Base-by-base conservation (phyloP, 1,140 invertebrate genomes). In the Formica selysi region DNA sequence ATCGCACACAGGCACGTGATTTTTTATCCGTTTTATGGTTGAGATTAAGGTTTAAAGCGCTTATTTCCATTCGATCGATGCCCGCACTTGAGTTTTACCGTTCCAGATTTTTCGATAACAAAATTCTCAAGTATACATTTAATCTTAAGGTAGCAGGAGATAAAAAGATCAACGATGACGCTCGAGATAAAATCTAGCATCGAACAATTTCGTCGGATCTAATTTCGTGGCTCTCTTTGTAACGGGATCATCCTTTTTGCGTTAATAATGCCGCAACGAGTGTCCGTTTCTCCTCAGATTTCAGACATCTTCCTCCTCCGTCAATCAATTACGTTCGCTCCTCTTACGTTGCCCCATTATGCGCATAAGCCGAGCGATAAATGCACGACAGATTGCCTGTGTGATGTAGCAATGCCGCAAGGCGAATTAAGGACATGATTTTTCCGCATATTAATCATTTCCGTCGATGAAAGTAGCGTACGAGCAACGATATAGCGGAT, bases 381-480 rank as follows among this genome's bases (percentile, higher is more conserved):
- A 83, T 61, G 68, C 68, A 73, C 22, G 79, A 59, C 13, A 7
- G 54, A 61, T 73, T 41, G 61, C 11, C 64, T 73, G 11, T 48
- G 22, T 29, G 48, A 61, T n/a, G 16, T 16, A 22, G 26, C 70
- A 48, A 54, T 54, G 48, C 16, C 19, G 67, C 54, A 73, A 83
- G 6, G 7, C 38, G 16, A 83, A 83, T 83, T 83, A 48, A 83
- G 79, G 79, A 62, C 79, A 73, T 38, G 7, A 73, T 73, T 83
- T 83, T 83, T 73, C 79, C 79, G 67, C 79, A 59, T 38, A 70
- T 57, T 81, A 57, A 36, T 71, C 65, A 10, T 81, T 81, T 81
- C 78, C 65, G 65, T 81, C 36, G 65, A 71, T 62, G 67, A 71
- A 44, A 81, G 65, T 36, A 68, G n/a, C 41, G 19, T 71, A 68